These are phyloP conservation scores for Hypsopygia costalis DNA, from an alignment of 2,888 invertebrate genomes.

Conservation along the genomic window DNA sequence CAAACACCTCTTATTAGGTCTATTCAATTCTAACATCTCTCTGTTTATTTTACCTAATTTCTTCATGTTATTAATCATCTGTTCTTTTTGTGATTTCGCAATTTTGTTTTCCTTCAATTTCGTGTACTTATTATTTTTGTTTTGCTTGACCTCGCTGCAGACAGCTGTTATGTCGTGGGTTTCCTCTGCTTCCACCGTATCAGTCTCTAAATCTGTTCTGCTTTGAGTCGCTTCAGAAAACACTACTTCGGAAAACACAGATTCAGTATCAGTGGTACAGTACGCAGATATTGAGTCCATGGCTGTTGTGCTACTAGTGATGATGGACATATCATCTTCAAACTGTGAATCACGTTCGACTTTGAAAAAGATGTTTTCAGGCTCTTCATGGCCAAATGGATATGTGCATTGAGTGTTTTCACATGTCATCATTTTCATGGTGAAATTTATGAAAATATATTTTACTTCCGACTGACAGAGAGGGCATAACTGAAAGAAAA, in stretches of 20 bases:
- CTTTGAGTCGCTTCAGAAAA: neutral
- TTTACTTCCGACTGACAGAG: constrained; percentile 41
- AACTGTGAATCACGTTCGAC: constrained; percentile 23
- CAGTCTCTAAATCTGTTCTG: neutral
- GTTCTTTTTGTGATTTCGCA: neutral
- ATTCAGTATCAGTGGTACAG: neutral
- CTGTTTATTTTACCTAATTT: constrained; percentile 36
- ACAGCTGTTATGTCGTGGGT: neutral
- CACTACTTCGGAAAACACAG: neutral
- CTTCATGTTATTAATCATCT: constrained; percentile 23
- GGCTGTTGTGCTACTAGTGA: no score
- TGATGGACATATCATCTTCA: no score
- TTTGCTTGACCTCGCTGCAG: constrained; percentile 7
- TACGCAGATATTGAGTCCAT: no score
- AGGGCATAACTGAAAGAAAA: constrained; percentile 49
- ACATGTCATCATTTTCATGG: constrained; percentile 56
- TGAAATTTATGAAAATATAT: constrained; percentile 45
- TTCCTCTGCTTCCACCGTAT: neutral
- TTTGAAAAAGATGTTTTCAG: constrained; percentile 24
- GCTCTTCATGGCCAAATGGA: constrained; percentile 53
- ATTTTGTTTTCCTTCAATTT: neutral
- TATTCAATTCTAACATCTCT: constrained; percentile 24
- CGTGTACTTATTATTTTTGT: neutral
- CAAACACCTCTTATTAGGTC: constrained; percentile 22
- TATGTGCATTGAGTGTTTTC: constrained; percentile 50